phyloP scores from a whole-genome alignment of 1,140 invertebrate species.

The Eulimnadia texana region DNA sequence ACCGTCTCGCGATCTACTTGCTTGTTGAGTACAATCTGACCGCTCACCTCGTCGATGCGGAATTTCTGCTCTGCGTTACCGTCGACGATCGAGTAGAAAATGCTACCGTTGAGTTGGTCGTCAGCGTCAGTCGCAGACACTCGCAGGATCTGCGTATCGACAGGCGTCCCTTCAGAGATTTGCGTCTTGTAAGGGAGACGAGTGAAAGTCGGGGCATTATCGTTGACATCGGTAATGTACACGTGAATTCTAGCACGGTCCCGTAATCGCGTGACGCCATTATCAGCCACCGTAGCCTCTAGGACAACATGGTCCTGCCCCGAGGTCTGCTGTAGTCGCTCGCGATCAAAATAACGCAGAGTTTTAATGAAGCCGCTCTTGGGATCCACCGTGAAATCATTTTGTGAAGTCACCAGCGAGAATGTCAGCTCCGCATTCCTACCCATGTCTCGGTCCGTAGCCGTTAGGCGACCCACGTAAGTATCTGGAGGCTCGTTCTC shows the following conservation, averaged over 20 bases:
- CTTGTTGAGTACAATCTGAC: constrained; percentile 61
- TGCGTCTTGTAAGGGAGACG: constrained; percentile 65
- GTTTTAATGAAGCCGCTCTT: constrained; percentile 86
- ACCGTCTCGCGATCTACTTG: constrained; percentile 68
- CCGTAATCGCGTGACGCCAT: constrained; percentile 57
- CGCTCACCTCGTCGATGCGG: constrained; percentile 68
- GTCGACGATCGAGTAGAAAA: constrained; percentile 64
- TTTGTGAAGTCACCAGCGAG: constrained; percentile 51
- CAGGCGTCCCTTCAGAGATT: constrained; percentile 49
- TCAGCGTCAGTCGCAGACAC: constrained; percentile 77
- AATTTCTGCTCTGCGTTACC: constrained; percentile 72
- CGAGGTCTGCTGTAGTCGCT: constrained; percentile 55
- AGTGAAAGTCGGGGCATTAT: constrained; percentile 75
- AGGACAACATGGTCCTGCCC: constrained; percentile 63
- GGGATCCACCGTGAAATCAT: constrained; percentile 74
- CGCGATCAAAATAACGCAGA: constrained; percentile 66
- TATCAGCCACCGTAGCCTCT: constrained; percentile 74
- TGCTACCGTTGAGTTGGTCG: constrained; percentile 76
- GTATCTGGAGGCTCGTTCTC: constrained; percentile 78
- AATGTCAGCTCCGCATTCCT: constrained; percentile 83
- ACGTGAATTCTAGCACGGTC: constrained; percentile 83
- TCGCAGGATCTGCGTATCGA: constrained; percentile 63
- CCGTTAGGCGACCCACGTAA: constrained; percentile 75
- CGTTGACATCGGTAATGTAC: constrained; percentile 78
- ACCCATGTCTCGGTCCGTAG: constrained; percentile 78